Conservation (phyloP, 1,140 invertebrate genomes). For the Proales similis region DNA sequence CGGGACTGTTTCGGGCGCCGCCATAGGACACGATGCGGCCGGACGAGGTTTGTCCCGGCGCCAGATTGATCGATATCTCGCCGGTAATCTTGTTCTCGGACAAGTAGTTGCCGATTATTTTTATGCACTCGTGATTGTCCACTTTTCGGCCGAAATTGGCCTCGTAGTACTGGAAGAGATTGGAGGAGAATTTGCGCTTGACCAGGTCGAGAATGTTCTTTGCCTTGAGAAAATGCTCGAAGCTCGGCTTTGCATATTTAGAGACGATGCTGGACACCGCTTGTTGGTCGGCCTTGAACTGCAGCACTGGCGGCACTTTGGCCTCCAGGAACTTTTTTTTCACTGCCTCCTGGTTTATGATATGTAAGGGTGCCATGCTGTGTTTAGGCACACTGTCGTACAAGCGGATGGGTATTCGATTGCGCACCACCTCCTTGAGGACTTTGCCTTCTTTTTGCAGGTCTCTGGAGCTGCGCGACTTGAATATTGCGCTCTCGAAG, state of each 20-base stretch:
- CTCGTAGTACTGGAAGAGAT: conserved; percentile 16
- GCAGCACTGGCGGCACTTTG: conserved; percentile 19
- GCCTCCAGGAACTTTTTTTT: conserved; percentile 24
- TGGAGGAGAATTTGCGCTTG: conserved; percentile 9
- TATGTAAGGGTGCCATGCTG: conserved; percentile 31
- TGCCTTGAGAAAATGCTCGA: conserved; percentile 27
- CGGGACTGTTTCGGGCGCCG: conserved; percentile 22
- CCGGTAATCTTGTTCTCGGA: conserved; percentile 27
- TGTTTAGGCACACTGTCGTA: conserved; percentile 14
- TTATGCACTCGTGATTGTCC: neutral
- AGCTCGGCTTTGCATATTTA: conserved; percentile 28
- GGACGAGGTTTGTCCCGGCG: conserved; percentile 22
- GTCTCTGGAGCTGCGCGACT: neutral
- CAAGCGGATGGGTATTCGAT: conserved; percentile 28
- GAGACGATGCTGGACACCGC: conserved; percentile 1
- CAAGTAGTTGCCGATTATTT: conserved; percentile 11
- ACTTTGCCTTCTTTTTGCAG: conserved; percentile 11
- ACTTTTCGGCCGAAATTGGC: conserved; percentile 24
- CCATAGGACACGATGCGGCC: conserved; percentile 23
- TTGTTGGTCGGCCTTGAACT: conserved; percentile 29
- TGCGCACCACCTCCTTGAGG: conserved; percentile 10
- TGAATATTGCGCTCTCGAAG: conserved; percentile 1
- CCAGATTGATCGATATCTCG: conserved; percentile 19
- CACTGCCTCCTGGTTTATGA: conserved; percentile 34
- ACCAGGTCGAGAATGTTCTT: conserved; percentile 27